Conservation (phyloP, 2,797 vertebrate genomes). For the Anabacerthia variegaticeps region DNA sequence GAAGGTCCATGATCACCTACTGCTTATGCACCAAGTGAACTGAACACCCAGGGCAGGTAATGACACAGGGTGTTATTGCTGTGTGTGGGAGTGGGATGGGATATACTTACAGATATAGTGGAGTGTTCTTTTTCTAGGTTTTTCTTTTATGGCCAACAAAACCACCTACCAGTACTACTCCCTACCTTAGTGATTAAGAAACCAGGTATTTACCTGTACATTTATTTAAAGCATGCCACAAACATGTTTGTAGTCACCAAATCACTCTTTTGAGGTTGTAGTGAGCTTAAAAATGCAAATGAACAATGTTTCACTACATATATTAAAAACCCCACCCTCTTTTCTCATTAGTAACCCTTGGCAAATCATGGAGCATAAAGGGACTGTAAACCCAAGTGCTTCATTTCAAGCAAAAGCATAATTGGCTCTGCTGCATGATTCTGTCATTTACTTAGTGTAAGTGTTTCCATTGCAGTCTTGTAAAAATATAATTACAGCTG, state of each 20-base stretch:
- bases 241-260: background rate
- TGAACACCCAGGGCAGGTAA: background rate
- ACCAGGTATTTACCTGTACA: background rate
- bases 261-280: background rate
- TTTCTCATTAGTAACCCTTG: background rate
- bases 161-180: background rate
- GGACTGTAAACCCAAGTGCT: background rate
- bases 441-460: background rate
- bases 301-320: background rate
- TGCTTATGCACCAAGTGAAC: background rate
- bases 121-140: background rate
- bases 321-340: background rate
- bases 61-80: fast-evolving
- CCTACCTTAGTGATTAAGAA: background rate
- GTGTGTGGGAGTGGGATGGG: fast-evolving
- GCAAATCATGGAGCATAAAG: background rate
- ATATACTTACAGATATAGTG: background rate
- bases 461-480: background rate
- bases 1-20: background rate
- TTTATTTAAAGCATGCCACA: background rate
- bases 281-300: background rate
- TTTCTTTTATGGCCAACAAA: background rate
- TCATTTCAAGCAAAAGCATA: background rate
- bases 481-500: background rate
- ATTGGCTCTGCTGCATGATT: background rate